phyloP scores from a whole-genome alignment of 1,140 invertebrate genomes.

The Drosophila trapezifrons region DNA sequence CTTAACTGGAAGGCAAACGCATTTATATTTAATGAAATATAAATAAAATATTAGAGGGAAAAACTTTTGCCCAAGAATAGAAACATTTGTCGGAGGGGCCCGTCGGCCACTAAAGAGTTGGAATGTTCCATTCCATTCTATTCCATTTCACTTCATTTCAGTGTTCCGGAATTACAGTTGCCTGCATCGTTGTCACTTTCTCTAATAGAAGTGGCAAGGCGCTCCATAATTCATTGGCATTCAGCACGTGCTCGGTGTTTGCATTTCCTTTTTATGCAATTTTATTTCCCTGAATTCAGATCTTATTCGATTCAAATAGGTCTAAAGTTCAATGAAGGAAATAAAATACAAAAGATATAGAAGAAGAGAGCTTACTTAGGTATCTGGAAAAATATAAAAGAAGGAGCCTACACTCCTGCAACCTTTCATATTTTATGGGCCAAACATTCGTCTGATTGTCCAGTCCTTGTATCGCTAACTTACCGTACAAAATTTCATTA shows the following conservation, averaged over 20 bases:
- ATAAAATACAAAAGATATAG: background rate
- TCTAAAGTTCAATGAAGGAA: background rate
- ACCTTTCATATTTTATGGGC: background rate
- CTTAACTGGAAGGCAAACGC: slow-evolving; percentile 55
- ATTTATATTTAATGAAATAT: slow-evolving; percentile 77
- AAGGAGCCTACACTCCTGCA: no score
- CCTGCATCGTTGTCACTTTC: slow-evolving; percentile 35
- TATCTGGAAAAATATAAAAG: background rate
- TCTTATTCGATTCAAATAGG: no score
- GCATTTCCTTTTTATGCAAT: background rate
- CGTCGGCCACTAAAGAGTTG: slow-evolving; percentile 1
- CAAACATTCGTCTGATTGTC: background rate
- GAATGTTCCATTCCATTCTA: background rate
- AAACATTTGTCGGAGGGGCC: slow-evolving; percentile 4
- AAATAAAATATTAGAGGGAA: slow-evolving; percentile 63
- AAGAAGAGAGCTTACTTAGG: background rate
- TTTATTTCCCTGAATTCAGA: background rate
- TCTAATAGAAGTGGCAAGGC: slow-evolving; percentile 10
- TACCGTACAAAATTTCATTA: slow-evolving; percentile 47
- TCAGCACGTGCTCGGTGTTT: slow-evolving; percentile 8
- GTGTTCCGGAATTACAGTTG: slow-evolving; percentile 1
- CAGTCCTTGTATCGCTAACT: background rate
- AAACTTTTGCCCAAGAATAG: slow-evolving; percentile 40
- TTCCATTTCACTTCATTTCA: slow-evolving; percentile 11
- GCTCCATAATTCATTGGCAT: slow-evolving; percentile 11